These are phyloP conservation scores for Leptodactylus fallax DNA, from an alignment of 2,797 vertebrate genomes.

Conservation along the genomic window DNA sequence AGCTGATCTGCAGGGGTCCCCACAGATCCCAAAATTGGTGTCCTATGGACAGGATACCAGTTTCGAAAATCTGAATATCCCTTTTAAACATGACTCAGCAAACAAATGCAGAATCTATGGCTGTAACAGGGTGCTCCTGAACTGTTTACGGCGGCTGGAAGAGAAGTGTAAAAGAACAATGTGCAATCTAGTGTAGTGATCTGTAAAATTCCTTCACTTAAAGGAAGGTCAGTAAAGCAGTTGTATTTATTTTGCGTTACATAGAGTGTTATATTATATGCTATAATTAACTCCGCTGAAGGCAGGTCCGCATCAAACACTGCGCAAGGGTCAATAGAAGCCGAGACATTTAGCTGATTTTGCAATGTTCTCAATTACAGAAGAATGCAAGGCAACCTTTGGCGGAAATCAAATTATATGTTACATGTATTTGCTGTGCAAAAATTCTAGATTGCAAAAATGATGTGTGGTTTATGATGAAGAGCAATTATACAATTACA, in stretches of 20 bases:
- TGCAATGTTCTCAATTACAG: slow-evolving; percentile 30
- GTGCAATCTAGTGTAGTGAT: slow-evolving; percentile 21
- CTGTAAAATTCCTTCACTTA: slow-evolving; percentile 36
- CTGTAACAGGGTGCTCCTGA: neutral
- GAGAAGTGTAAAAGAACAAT: slow-evolving; percentile 21
- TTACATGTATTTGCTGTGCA: slow-evolving; percentile 24
- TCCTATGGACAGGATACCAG: no score
- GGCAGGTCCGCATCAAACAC: slow-evolving; percentile 10
- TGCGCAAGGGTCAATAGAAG: neutral
- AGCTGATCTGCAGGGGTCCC: no score
- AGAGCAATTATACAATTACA: slow-evolving; percentile 39
- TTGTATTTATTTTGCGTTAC: slow-evolving; percentile 19
- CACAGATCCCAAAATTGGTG: no score
- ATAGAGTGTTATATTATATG: slow-evolving; percentile 8
- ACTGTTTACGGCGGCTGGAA: neutral
- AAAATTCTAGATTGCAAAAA: slow-evolving; percentile 21
- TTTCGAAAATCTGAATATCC: no score
- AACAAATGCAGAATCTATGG: neutral
- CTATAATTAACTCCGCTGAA: slow-evolving; percentile 29
- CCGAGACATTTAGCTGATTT: neutral
- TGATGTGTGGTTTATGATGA: slow-evolving; percentile 19
- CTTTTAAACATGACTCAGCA: no score
- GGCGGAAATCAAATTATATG: slow-evolving; percentile 45
- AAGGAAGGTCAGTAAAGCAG: slow-evolving; percentile 15
- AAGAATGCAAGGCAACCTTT: slow-evolving; percentile 18